A percentile compares a stretch with the other conserved stretches of the same genome.
These are phyloP conservation scores for Drosophila ficusphila DNA, from an alignment of 1,140 invertebrate species.

Conservation along the genomic window DNA sequence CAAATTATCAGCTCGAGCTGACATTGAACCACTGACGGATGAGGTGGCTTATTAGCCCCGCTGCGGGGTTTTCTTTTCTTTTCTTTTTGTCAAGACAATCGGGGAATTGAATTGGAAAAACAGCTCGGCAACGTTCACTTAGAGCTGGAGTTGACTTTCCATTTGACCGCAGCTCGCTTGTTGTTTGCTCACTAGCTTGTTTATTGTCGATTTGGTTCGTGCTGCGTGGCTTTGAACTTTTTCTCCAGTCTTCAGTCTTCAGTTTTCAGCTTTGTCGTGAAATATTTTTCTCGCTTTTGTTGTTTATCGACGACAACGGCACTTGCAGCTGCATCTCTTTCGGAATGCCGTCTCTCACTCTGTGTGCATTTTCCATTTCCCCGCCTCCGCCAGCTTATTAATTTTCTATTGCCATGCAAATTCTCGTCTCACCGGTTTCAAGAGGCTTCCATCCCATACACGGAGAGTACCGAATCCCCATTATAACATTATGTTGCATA, in stretches of 20 bases:
- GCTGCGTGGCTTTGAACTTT: slow-evolving; percentile 68
- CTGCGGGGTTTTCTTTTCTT: slow-evolving; percentile 15
- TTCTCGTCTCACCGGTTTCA: slow-evolving; percentile 66
- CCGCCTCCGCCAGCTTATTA: slow-evolving; percentile 20
- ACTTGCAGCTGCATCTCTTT: slow-evolving; percentile 35
- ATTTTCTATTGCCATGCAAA: slow-evolving; percentile 38
- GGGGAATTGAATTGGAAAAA: slow-evolving; percentile 64
- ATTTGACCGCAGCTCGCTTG: slow-evolving; percentile 74
- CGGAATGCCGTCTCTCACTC: slow-evolving; percentile 2
- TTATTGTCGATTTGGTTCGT: slow-evolving; percentile 62
- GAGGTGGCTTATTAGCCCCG: neutral
- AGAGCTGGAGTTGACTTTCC: slow-evolving; percentile 65
- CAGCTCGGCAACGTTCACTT: slow-evolving; percentile 57
- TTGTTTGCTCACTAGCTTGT: slow-evolving; percentile 49
- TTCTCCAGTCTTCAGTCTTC: slow-evolving; percentile 15
- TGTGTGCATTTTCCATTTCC: neutral
- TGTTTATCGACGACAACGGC: slow-evolving; percentile 46
- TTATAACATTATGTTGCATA: too few species aligned
- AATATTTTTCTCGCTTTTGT: slow-evolving; percentile 48
- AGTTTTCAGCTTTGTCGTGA: slow-evolving; percentile 39
- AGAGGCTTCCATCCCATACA: neutral
- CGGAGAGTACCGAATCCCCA: neutral
- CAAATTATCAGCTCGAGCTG: slow-evolving; percentile 33
- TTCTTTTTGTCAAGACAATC: slow-evolving; percentile 38
- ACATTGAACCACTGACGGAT: slow-evolving; percentile 46